These are phyloP conservation scores for Ormia ochracea DNA, from an alignment of 2,888 invertebrate genomes.

Conservation along the genomic window DNA sequence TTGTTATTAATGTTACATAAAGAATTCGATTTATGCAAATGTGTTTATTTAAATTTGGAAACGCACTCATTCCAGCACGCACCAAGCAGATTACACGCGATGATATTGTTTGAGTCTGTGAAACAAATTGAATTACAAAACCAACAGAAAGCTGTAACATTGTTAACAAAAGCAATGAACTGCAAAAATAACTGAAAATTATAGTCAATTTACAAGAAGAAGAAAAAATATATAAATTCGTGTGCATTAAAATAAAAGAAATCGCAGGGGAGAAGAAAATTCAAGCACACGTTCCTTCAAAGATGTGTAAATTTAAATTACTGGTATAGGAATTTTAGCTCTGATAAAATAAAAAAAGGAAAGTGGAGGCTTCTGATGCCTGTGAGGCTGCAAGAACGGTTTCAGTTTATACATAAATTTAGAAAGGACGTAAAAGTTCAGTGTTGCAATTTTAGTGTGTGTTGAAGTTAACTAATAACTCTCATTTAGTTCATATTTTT, in stretches of 20 bases:
- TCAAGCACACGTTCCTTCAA: neutral
- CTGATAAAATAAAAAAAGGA: neutral
- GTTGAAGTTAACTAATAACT: too few relatives aligned
- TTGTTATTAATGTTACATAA: neutral
- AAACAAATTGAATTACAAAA: neutral
- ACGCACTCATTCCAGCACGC: neutral
- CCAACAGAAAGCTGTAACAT: neutral
- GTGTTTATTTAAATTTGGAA: neutral
- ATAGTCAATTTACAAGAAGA: slow-evolving; percentile 29
- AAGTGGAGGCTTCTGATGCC: neutral
- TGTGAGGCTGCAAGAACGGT: too few relatives aligned
- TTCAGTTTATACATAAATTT: too few relatives aligned
- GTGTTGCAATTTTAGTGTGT: too few relatives aligned
- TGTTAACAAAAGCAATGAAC: slow-evolving; percentile 36
- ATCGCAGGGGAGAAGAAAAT: neutral
- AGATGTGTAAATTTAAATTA: neutral
- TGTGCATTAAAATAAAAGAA: neutral
- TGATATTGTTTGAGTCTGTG: neutral
- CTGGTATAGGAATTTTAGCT: neutral
- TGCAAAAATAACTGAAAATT: slow-evolving; percentile 54
- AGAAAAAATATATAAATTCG: neutral
- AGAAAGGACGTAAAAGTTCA: too few relatives aligned
- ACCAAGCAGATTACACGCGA: neutral
- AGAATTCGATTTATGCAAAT: neutral
- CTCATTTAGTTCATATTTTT: too few relatives aligned